Percentiles rank a stretch among this genome's conserved stretches.
phyloP scores from a whole-genome alignment of 2,888 invertebrate species.

The Drosophila putrida region DNA sequence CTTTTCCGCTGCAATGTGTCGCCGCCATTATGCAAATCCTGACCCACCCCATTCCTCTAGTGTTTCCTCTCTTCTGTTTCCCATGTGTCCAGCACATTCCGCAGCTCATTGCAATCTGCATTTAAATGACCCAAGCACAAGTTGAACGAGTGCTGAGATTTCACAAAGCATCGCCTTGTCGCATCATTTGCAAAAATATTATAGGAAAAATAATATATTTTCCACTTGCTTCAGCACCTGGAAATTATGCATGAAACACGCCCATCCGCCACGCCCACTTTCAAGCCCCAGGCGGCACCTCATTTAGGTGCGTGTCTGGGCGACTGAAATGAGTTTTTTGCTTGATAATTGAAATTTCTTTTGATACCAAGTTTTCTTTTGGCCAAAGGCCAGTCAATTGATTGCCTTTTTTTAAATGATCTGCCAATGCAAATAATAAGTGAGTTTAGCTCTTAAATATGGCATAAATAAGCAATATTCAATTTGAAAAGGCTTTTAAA shows the following conservation, averaged over 20 bases:
- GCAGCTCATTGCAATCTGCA: constrained; percentile 76
- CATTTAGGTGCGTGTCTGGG: constrained; percentile 46
- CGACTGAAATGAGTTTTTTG: constrained; percentile 53
- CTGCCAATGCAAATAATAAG: constrained; percentile 26
- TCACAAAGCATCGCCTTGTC: constrained; percentile 56
- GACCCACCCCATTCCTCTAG: neutral
- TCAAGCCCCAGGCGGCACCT: constrained; percentile 22
- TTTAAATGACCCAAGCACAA: constrained; percentile 74
- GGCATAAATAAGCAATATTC: constrained; percentile 1
- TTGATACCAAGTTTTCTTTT: constrained; percentile 26
- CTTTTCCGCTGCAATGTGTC: constrained; percentile 79
- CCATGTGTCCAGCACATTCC: constrained; percentile 31
- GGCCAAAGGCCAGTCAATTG: constrained; percentile 32
- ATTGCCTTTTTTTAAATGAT: constrained; percentile 36
- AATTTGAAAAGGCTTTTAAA: neutral
- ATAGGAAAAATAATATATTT: constrained; percentile 47
- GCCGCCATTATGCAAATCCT: constrained; percentile 76
- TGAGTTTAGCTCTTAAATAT: constrained; percentile 7
- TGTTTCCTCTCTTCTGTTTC: neutral
- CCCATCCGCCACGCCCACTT: neutral
- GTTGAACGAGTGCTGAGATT: constrained; percentile 61
- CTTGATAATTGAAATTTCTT: constrained; percentile 61
- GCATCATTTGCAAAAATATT: constrained; percentile 78
- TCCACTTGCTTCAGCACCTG: constrained; percentile 39
- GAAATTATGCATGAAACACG: constrained; percentile 54